Evolutionary conservation across 1,140 invertebrate genomes (phyloP).

Genomic region (Drosophila sp.): DNA sequence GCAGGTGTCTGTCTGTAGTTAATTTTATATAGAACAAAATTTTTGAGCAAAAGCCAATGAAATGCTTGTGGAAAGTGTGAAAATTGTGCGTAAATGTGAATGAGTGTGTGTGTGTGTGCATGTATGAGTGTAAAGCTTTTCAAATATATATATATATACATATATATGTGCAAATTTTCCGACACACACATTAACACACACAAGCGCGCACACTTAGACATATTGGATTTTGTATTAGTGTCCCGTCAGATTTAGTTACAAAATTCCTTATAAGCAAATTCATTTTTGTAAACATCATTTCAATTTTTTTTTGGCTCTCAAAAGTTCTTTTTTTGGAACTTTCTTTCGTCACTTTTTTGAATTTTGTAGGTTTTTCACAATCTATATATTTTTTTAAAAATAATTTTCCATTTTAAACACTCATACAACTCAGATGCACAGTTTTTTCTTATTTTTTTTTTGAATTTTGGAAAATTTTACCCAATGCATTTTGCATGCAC

Average conservation of each 20-base stretch:
- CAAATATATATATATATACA: slow-evolving; percentile 16
- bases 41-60: slow-evolving; percentile 36
- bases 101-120: slow-evolving; percentile 45
- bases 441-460: slow-evolving; percentile 28
- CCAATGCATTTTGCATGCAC: slow-evolving; percentile 55
- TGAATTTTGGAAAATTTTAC: not conserved
- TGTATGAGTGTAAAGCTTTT: slow-evolving; percentile 60
- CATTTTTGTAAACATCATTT: slow-evolving; percentile 32
- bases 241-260: slow-evolving; percentile 78
- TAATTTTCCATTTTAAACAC: slow-evolving; percentile 45
- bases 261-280: slow-evolving; percentile 82
- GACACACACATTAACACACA: slow-evolving; percentile 30
- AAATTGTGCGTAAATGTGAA: slow-evolving; percentile 68
- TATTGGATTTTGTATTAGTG: slow-evolving; percentile 34
- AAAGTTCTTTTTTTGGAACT: slow-evolving; percentile 3
- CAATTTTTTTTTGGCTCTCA: slow-evolving; percentile 17
- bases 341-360: slow-evolving; percentile 14
- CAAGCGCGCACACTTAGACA: slow-evolving; percentile 22
- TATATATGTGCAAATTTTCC: slow-evolving; percentile 61
- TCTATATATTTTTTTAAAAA: not conserved
- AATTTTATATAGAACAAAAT: slow-evolving; percentile 65
- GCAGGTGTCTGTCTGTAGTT: slow-evolving; percentile 80
- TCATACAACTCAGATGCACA: slow-evolving; percentile 62
- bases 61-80: slow-evolving; percentile 40
- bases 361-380: slow-evolving; percentile 35